Base-by-base conservation (phyloP, 1,140 invertebrate genomes). In the Galleria mellonella region DNA sequence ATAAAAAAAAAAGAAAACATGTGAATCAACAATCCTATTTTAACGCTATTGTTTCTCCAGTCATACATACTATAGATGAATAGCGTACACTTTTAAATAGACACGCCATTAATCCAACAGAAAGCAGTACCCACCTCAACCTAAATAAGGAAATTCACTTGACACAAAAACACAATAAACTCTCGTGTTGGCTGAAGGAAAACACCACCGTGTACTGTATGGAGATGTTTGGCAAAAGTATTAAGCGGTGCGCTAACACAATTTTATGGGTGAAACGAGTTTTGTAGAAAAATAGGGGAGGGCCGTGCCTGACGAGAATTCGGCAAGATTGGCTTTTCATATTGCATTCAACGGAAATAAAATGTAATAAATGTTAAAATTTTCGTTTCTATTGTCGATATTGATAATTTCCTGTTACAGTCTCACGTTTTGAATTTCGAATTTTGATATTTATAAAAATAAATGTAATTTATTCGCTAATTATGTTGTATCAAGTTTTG, bases 241-340 rank as follows among this genome's bases (percentile, higher is more conserved):
- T 65, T 65, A 58, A 52, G 43, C 58, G 54, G 49, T 50, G 47
- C 42, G 42, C 43, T 61, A 65, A 65, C 62, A 55, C 55, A 55
- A 65, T 65, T 64, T 61, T 57, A 55, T 51, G 55, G 55, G 38
- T 57, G 48, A 47, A 58, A 50, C 55, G 51, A 62, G 54, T 52
- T 62, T 29, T 39, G 10, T 17, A 31, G n/a, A 57, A 57, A 47
- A 57, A 57, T 51, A 62, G 57, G 57, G 51, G 57, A 45, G 53
- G 43, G 32, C 30, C 47, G 47, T 50, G 47, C 52, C 37, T 40
- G 39, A 36, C 38, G 43, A 44, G 42, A 36, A 36, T 12, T 43
- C 40, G n/a, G 12, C 28, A 33, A 47, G 53, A 55, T 55, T 55
- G 53, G 40, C 53, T 51, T 47, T 44, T 37, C 43, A 42, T 13